Conservation (phyloP, 2,888 invertebrate genomes). For the Cenopis cana region DNA sequence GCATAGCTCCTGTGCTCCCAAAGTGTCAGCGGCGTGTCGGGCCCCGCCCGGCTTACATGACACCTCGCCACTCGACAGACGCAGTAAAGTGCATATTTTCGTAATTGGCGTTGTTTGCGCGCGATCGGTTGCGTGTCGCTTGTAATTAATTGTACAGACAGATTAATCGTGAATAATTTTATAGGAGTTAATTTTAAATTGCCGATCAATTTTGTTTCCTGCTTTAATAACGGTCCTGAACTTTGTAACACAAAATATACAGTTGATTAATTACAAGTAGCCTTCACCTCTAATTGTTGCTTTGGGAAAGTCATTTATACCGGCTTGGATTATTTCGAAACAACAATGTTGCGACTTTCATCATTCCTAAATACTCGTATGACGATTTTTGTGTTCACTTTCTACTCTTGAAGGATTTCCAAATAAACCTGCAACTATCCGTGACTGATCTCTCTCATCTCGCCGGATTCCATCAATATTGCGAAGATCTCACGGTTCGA, state of each 20-base stretch:
- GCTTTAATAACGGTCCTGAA: slow-evolving; percentile 24
- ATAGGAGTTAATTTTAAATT: slow-evolving; percentile 22
- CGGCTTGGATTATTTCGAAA: not conserved
- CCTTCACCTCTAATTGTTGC: not conserved
- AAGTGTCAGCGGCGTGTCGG: slow-evolving; percentile 15
- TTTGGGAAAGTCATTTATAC: slow-evolving; percentile 5
- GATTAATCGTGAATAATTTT: slow-evolving; percentile 40
- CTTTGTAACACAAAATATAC: slow-evolving; percentile 5
- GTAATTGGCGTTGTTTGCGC: slow-evolving; percentile 19
- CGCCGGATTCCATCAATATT: not conserved
- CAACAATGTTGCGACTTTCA: not conserved
- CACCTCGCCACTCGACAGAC: slow-evolving; percentile 22
- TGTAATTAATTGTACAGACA: slow-evolving; percentile 29
- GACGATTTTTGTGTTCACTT: not conserved
- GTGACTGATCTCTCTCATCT: not conserved
- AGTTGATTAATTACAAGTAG: slow-evolving; percentile 22
- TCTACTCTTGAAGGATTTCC: not conserved
- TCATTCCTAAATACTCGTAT: not conserved
- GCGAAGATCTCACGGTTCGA: too few relatives aligned
- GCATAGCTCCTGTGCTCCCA: slow-evolving; percentile 24
- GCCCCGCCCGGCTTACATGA: slow-evolving; percentile 27
- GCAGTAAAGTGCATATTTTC: slow-evolving; percentile 29
- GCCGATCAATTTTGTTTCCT: slow-evolving; percentile 11
- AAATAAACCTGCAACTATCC: not conserved
- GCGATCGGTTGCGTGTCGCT: slow-evolving; percentile 24